Evolutionary conservation across 1,140 invertebrate genomes (phyloP).

Genomic region (Asbolus verrucosus): DNA sequence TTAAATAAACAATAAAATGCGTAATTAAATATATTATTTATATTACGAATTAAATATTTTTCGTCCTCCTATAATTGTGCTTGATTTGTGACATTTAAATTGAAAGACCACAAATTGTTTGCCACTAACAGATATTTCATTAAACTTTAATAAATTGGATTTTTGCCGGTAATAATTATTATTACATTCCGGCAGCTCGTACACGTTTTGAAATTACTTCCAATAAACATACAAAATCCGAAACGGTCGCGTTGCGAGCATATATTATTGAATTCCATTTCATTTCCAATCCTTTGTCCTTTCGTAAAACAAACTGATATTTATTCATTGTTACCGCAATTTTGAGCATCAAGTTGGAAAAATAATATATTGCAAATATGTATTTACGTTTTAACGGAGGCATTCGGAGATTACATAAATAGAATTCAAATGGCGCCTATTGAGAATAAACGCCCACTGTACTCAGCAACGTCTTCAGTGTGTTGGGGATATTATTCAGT

Average conservation of each 20-base stretch:
- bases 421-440: background rate
- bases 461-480: conserved; percentile 35
- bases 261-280: background rate
- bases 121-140: conserved; percentile 34
- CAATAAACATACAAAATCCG: conserved; percentile 3
- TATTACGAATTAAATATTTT: conserved; percentile 1
- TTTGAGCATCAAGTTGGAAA: background rate
- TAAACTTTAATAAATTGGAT: conserved; percentile 26
- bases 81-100: conserved; percentile 27
- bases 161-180: conserved; percentile 21
- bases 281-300: background rate
- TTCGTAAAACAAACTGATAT: background rate
- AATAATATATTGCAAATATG: background rate
- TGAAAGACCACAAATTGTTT: conserved; percentile 19
- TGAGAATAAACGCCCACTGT: conserved; percentile 3
- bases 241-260: background rate
- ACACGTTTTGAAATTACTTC: background rate
- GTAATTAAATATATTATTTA: conserved; percentile 12
- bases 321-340: background rate
- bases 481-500: conserved; percentile 47
- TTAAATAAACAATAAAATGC: background rate
- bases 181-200: conserved; percentile 18
- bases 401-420: conserved; percentile 3
- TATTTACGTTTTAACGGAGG: conserved; percentile 3
- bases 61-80: background rate